Conservation (phyloP, 2,113 vertebrate species). For the Neogobius melanostomus region DNA sequence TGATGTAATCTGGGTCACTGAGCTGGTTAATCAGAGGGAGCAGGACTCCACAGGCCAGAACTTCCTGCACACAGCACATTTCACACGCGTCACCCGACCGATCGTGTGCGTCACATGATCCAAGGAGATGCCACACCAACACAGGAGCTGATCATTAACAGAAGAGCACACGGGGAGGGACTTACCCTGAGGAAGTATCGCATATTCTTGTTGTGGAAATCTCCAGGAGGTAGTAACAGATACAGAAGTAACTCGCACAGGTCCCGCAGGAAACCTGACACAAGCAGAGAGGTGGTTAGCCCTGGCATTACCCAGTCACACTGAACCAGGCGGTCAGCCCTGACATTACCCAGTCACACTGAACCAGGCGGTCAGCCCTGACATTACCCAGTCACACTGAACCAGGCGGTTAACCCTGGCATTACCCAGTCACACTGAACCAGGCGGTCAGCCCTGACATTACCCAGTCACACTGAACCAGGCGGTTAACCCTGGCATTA, state of each 20-base stretch:
- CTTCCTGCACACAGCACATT: constrained; percentile 81
- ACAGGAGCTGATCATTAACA: background rate
- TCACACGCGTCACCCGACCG: background rate
- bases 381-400: too few species aligned
- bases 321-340: background rate
- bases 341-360: too few species aligned
- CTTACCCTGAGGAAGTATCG: constrained; percentile 98
- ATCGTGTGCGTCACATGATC: too few species aligned
- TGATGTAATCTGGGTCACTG: constrained; percentile 99
- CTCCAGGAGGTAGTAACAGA: constrained; percentile 99
- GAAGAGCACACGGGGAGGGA: background rate
- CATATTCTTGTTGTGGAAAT: constrained; percentile 99
- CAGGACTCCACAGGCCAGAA: constrained; percentile 94
- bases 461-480: too few species aligned
- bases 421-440: too few species aligned
- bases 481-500: too few species aligned
- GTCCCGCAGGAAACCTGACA: constrained; percentile 93
- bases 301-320: background rate
- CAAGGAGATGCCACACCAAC: too few species aligned
- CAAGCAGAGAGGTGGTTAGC: constrained; percentile 5
- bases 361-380: too few species aligned
- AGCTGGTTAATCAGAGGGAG: constrained; percentile 98
- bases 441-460: too few species aligned
- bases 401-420: too few species aligned
- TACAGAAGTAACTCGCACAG: constrained; percentile 98